phyloP scores from a whole-genome alignment of 2,113 vertebrate genomes.

The Mustelus asterias region DNA sequence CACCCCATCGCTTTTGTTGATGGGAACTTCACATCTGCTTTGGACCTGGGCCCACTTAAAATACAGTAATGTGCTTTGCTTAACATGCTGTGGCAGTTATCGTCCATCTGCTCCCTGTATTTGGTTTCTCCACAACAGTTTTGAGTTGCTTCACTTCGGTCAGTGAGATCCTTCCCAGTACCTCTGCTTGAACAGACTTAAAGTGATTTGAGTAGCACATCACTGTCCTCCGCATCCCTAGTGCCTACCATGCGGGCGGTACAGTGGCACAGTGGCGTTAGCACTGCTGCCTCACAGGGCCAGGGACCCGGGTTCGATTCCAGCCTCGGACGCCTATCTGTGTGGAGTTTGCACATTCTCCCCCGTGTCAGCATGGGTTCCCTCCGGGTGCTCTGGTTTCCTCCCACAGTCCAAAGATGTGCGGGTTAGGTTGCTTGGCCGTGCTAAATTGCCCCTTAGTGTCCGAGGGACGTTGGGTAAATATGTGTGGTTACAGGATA shows the following conservation, averaged over 20 bases:
- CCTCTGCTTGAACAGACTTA: background rate
- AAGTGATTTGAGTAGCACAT: background rate
- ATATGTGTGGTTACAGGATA: no score
- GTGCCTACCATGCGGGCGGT: background rate
- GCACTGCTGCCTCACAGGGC: no score
- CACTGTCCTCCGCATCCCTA: background rate
- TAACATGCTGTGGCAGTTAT: background rate
- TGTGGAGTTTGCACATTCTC: no score
- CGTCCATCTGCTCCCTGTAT: background rate
- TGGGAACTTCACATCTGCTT: constrained; percentile 2
- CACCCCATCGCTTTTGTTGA: constrained; percentile 6
- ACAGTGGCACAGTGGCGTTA: no score
- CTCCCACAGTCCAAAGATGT: no score
- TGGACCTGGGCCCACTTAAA: background rate
- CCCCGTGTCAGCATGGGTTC: no score
- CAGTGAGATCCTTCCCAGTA: background rate
- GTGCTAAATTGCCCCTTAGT: no score
- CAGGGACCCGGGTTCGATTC: no score
- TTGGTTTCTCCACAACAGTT: background rate
- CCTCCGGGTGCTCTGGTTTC: no score
- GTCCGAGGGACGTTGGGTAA: no score
- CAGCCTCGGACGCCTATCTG: no score
- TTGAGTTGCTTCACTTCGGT: background rate
- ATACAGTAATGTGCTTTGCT: background rate
- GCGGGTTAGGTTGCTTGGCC: no score